A percentile compares a stretch with the other conserved stretches of the same genome.
Conservation (phyloP, 2,113 vertebrate genomes). For the Cavia aperea region DNA sequence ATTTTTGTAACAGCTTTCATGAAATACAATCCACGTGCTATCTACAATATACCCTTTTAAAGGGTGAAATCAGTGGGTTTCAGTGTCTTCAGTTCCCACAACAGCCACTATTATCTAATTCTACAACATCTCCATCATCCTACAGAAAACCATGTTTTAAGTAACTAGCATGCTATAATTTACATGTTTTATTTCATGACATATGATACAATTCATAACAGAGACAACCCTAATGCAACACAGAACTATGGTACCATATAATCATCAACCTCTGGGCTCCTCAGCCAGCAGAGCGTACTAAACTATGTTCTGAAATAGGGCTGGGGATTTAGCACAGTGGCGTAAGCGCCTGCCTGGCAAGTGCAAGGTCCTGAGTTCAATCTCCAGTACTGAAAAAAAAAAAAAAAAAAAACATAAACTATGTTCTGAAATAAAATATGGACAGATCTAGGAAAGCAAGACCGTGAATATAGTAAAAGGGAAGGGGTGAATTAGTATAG, state of each 20-base stretch:
- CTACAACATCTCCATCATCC: neutral
- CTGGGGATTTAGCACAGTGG: no score
- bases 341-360: no score
- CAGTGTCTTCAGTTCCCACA: neutral
- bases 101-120: neutral
- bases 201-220: neutral
- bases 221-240: neutral
- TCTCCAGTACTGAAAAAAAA: no score
- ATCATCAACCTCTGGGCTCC: neutral
- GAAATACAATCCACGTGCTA: neutral
- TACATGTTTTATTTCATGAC: neutral
- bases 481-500: neutral
- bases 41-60: neutral
- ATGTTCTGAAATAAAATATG: neutral
- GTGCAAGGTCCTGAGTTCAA: no score
- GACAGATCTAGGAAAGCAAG: neutral
- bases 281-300: neutral
- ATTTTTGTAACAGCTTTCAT: neutral
- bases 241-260: neutral
- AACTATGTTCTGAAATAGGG: neutral
- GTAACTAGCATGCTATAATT: neutral
- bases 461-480: neutral
- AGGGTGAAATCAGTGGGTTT: neutral
- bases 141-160: constrained; percentile 9
- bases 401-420: no score